phyloP scores from a whole-genome alignment of 2,888 invertebrate species.

The Formica aserva region DNA sequence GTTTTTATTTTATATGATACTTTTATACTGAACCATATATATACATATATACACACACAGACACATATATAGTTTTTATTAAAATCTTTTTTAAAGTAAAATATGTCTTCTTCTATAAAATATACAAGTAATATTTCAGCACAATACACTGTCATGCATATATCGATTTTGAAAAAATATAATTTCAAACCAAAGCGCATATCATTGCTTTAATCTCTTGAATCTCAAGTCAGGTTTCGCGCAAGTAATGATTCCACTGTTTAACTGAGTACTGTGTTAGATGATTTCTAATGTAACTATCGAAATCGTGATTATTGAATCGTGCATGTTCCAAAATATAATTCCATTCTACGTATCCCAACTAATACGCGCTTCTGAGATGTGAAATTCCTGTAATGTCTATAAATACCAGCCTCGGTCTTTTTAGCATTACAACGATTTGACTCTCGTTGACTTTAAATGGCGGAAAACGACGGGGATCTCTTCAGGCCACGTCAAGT shows the following conservation, averaged over 20 bases:
- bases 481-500: slow-evolving; percentile 27
- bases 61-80: too few species aligned
- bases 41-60: too few species aligned
- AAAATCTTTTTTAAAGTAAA: too few species aligned
- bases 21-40: too few species aligned
- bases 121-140: background rate
- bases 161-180: background rate
- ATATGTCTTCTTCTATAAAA: background rate
- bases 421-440: slow-evolving; percentile 2
- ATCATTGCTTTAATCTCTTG: background rate
- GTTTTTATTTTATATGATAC: too few species aligned
- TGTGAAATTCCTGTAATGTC: background rate
- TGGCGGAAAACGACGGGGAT: slow-evolving; percentile 39
- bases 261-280: background rate
- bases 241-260: background rate
- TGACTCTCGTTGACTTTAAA: slow-evolving; percentile 31
- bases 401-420: background rate
- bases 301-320: background rate
- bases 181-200: background rate
- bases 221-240: background rate
- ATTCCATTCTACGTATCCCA: background rate
- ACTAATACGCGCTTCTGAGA: background rate
- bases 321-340: background rate
- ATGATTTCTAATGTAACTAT: background rate
- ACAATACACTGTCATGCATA: background rate